Conservation (phyloP, 2,888 invertebrate species). For the Dasypolia templi region DNA sequence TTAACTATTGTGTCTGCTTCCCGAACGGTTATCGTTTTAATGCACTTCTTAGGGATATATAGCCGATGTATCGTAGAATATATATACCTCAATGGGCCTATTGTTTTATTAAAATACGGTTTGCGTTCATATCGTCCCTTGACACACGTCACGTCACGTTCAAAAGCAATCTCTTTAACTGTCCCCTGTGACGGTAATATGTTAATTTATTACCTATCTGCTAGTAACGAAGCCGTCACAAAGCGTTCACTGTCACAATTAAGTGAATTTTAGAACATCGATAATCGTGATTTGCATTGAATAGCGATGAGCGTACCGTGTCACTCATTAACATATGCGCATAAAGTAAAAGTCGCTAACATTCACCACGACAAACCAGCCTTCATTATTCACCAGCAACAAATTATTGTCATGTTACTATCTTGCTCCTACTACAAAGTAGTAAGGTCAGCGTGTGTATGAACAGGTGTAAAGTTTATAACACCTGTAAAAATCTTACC, state of each 20-base stretch:
- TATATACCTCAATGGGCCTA: conserved; percentile 12
- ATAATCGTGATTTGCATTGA: conserved; percentile 66
- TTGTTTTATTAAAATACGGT: conserved; percentile 31
- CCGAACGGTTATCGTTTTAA: background rate
- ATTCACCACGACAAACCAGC: conserved; percentile 21
- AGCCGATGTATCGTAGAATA: background rate
- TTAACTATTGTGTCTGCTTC: background rate
- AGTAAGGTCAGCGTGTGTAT: conserved; percentile 57
- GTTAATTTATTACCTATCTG: conserved; percentile 30
- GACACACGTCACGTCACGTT: conserved; percentile 19
- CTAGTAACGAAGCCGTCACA: conserved; percentile 15
- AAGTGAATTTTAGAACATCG: conserved; percentile 49
- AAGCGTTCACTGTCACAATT: conserved; percentile 38
- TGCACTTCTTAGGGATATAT: background rate
- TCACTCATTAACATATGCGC: conserved; percentile 57
- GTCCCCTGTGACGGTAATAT: conserved; percentile 26
- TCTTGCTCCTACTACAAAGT: conserved; percentile 38
- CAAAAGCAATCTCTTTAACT: conserved; percentile 31
- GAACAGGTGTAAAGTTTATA: conserved; percentile 63
- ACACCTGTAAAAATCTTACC: conserved; percentile 70
- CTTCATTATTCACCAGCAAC: conserved; percentile 21
- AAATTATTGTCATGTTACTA: conserved; percentile 45
- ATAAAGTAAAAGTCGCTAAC: conserved; percentile 57
- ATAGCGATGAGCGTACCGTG: conserved; percentile 53
- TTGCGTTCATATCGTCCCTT: conserved; percentile 23